A percentile compares a stretch with the other conserved stretches of the same genome.
Conservation (phyloP, 2,113 vertebrate species). For the Coracopsis vasa region DNA sequence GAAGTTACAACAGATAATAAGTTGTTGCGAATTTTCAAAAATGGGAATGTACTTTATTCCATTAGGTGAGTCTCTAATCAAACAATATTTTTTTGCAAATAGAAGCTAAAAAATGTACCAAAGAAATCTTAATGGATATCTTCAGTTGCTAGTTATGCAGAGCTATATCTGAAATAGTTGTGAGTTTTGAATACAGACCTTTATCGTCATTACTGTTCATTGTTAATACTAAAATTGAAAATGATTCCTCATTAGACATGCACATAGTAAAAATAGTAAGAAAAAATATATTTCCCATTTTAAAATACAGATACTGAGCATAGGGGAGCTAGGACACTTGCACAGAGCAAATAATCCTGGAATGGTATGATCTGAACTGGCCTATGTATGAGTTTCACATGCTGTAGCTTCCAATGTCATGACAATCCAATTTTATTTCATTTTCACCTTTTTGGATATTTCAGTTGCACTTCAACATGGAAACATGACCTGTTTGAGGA, state of each 20-base stretch:
- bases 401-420: neutral
- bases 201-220: neutral
- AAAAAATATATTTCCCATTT: neutral
- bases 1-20: constrained; percentile 98
- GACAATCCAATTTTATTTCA: neutral
- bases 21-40: constrained; percentile 94
- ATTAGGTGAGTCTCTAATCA: constrained; percentile 81
- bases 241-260: neutral
- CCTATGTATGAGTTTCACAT: neutral
- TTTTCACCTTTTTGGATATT: neutral
- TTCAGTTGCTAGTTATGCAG: neutral
- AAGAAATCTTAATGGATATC: neutral
- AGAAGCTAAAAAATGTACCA: neutral
- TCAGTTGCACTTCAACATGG: neutral
- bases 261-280: neutral
- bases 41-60: constrained; percentile 95
- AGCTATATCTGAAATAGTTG: neutral
- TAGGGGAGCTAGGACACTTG: neutral
- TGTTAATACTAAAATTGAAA: neutral
- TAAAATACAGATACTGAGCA: neutral
- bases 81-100: neutral
- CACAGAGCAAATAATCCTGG: neutral
- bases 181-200: neutral
- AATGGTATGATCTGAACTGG: neutral
- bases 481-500: neutral